Evolutionary conservation across 2,888 invertebrate genomes (phyloP), one percentile per base, ranked within the genome.

Genomic region (Andricus curvator): DNA sequence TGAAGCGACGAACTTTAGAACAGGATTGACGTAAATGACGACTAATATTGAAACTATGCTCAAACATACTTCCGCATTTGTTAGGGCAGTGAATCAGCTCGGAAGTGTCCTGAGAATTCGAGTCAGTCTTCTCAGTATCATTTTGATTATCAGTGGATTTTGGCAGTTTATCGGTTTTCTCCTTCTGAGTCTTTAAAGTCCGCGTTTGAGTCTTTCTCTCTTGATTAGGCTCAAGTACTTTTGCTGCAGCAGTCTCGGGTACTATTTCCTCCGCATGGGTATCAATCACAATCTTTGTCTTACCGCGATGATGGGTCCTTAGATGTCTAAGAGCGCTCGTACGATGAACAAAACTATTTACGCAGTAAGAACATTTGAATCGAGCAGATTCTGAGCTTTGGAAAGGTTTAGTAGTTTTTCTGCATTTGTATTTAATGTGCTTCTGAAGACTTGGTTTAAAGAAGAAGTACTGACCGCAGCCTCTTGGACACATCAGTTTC

Each of bases 331-430:
- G 56, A 13, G 37, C 25, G 11, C 74, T 74, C 4, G 74, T 51
- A n/a, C 33, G 51, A 37, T 74, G 74, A 33, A n/a, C 74, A 51
- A n/a, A 88, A 68, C 89, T 87, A 79, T 92, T 89, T 1, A 70
- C n/a, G 81, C 93, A 93, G 68, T 91, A 90, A 0, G 91, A 91
- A 80, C 93, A 93, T 64, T 90, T 89, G 80, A 92, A 93, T 62
- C 91, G 88, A 0, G 29, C 9, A 20, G 17, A 20, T 0, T 29
- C 4, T 4, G 11, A 17, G 0, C 6, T 8, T 70, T 33, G 51
- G 4, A n/a, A 20, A 51, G 1, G 4, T n/a, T 51, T 51, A 17
- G 4, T 17, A 13, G 37, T 60, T 56, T n/a, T 56, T 9, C 11
- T 33, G 5, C 74, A 74, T 15, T 13, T 64, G 33, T 56, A 33